phyloP scores from a whole-genome alignment of 2,888 invertebrate genomes.

The Caenorhabditis sp. region DNA sequence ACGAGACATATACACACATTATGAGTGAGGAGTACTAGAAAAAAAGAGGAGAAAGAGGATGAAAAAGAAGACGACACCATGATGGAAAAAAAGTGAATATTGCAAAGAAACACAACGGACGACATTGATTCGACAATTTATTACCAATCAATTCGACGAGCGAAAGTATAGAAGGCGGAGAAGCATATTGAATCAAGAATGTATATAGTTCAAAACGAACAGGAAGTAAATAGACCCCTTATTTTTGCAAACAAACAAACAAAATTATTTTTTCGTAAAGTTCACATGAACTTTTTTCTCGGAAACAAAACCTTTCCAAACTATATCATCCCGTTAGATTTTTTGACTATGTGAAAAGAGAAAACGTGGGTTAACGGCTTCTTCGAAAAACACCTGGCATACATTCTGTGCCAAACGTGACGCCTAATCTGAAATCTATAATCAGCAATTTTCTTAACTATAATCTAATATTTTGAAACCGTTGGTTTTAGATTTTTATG shows the following conservation, averaged over 20 bases:
- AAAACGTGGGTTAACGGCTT: no score
- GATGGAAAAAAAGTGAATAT: background rate
- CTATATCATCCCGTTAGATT: no score
- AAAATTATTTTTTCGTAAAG: background rate
- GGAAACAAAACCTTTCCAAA: no score
- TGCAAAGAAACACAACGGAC: background rate
- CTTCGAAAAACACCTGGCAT: no score
- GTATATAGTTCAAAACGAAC: background rate
- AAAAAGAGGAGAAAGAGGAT: background rate
- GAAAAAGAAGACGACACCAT: background rate
- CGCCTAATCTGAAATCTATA: no score
- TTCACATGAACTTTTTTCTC: no score
- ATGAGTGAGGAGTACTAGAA: constrained; percentile 1
- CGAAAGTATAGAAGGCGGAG: background rate
- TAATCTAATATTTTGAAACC: no score
- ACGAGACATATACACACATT: background rate
- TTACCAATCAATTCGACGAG: background rate
- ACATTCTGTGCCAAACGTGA: no score
- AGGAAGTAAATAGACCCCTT: background rate
- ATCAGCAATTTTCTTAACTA: no score
- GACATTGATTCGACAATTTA: constrained; percentile 1
- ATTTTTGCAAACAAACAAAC: background rate
- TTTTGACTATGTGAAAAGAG: no score
- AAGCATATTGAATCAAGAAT: background rate
- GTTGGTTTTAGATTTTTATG: no score